A percentile compares a stretch with the other conserved stretches of the same genome.
Evolutionary conservation across 2,888 invertebrate genomes (phyloP).

Genomic region (Minunthozetes semirufus): DNA sequence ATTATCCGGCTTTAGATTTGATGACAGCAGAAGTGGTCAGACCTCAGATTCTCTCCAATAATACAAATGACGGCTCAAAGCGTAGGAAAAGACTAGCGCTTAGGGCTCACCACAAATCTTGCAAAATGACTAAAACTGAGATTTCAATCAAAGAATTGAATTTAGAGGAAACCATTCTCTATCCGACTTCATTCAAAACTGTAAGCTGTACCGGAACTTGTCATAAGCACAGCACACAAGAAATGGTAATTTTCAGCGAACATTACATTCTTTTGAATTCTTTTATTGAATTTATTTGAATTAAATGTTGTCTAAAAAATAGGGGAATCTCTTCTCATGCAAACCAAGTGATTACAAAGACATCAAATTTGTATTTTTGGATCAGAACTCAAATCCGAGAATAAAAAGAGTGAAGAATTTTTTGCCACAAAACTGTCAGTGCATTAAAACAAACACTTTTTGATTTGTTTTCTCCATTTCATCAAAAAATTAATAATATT

Average conservation of each 20-base stretch:
- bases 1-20: conserved; percentile 43
- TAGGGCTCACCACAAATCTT: neutral
- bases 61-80: neutral
- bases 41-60: neutral
- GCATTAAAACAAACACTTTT: neutral
- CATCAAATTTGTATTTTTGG: conserved; percentile 18
- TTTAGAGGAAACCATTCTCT: neutral
- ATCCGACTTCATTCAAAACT: neutral
- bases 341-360: conserved; percentile 18
- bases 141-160: conserved; percentile 1
- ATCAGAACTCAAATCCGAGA: neutral
- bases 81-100: neutral
- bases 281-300: neutral
- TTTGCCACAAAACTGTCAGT: conserved; percentile 21
- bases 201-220: neutral
- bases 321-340: neutral
- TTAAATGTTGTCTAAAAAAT: neutral
- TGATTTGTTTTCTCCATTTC: neutral
- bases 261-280: no score
- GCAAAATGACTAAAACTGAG: neutral
- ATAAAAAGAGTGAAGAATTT: conserved; percentile 10
- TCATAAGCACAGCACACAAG: neutral
- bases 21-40: conserved; percentile 40
- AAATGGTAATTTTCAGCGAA: no score
- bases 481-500: no score